Conservation (phyloP, 2,888 invertebrate genomes). For the Drosophila demipolita region DNA sequence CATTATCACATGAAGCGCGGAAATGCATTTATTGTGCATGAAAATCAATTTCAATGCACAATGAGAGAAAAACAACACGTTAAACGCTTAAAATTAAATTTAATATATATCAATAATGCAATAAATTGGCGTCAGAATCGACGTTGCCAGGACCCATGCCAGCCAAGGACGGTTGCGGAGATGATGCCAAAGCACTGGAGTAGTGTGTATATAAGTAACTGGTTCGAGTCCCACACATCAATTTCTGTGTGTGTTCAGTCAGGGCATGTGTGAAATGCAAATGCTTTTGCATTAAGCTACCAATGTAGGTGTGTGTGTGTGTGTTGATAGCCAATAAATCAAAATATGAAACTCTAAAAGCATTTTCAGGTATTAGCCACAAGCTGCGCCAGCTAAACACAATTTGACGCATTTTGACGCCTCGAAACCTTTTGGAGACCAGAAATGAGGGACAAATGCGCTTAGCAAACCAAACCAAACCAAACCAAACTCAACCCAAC, state of each 20-base stretch:
- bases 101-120: constrained; percentile 66
- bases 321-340: constrained; percentile 66
- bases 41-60: constrained; percentile 49
- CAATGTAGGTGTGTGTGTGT: constrained; percentile 18
- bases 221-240: constrained; percentile 65
- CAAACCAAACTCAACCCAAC: constrained; percentile 36
- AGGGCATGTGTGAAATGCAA: constrained; percentile 65
- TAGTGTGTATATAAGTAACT: constrained; percentile 14
- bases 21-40: constrained; percentile 59
- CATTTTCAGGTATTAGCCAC: constrained; percentile 72
- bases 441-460: constrained; percentile 65
- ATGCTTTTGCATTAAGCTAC: constrained; percentile 57
- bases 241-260: constrained; percentile 48
- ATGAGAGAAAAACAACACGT: constrained; percentile 23
- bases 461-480: constrained; percentile 58
- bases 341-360: constrained; percentile 75
- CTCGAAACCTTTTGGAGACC: constrained; percentile 51
- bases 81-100: constrained; percentile 38
- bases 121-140: constrained; percentile 55
- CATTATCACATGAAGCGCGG: constrained; percentile 60
- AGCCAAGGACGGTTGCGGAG: neutral
- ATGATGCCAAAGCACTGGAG: constrained; percentile 2
- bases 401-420: constrained; percentile 58
- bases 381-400: constrained; percentile 53
- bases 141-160: neutral